A percentile compares a stretch with the other conserved stretches of the same genome.
These are phyloP conservation scores for Drosophila teissieri DNA, from an alignment of 1,140 invertebrate genomes.

Conservation along the genomic window DNA sequence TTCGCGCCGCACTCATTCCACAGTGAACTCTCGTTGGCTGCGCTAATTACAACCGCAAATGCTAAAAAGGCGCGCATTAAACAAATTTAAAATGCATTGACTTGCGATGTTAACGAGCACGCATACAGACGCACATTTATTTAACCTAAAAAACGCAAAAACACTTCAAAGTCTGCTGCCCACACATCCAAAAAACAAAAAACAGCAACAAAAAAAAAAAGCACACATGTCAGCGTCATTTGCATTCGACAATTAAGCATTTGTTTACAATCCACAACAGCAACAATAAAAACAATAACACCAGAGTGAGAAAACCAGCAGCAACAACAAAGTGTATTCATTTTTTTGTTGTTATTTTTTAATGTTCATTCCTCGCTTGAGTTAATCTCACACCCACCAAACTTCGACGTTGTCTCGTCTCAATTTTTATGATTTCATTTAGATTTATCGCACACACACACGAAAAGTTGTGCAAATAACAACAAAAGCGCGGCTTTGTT, in stretches of 20 bases:
- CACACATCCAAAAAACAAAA: constrained; percentile 32
- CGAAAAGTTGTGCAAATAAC: constrained; percentile 20
- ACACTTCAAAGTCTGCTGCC: constrained; percentile 66
- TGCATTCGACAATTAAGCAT: constrained; percentile 78
- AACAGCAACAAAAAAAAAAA: neutral
- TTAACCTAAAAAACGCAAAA: constrained; percentile 73
- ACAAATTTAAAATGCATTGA: constrained; percentile 81
- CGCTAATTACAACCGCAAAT: constrained; percentile 74
- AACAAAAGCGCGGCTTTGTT: constrained; percentile 44
- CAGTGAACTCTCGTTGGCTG: constrained; percentile 22
- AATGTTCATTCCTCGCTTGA: constrained; percentile 20
- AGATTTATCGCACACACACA: constrained; percentile 53
- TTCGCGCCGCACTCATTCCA: neutral
- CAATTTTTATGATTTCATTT: constrained; percentile 59
- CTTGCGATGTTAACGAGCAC: constrained; percentile 72
- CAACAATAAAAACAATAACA: constrained; percentile 45
- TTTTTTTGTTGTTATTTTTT: constrained; percentile 5
- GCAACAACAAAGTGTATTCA: constrained; percentile 18
- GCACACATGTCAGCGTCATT: constrained; percentile 47
- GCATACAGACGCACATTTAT: constrained; percentile 44
- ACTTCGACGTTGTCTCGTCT: constrained; percentile 35
- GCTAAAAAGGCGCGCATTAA: constrained; percentile 62
- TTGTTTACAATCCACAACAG: constrained; percentile 69
- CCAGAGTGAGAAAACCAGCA: constrained; percentile 45
- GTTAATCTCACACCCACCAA: constrained; percentile 53